Base-by-base conservation (phyloP, 2,797 vertebrate genomes). In the Smutsia gigantea region DNA sequence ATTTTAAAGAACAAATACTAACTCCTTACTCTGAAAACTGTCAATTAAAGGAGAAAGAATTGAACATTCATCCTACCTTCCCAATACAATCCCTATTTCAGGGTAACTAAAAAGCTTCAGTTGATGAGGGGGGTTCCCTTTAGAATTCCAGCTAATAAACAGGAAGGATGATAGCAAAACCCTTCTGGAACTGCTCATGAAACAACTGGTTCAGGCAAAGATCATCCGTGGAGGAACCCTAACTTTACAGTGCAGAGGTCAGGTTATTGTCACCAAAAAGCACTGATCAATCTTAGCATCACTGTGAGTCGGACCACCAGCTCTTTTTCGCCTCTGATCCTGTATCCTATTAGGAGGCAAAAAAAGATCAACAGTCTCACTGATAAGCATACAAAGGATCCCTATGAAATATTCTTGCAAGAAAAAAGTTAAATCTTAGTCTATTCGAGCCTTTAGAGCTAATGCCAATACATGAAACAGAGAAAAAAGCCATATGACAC, bases 1-100 rank as follows among this genome's bases (percentile, higher is more conserved):
- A 77, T 81, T 93, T 87, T 88, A 84, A 96, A 94, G 69, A 94
- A 42, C 23, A 89, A 93, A 96, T 27, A 53, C 63, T 39, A 81
- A 53, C 29, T 61, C 53, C 42, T 82, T 37, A 25, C 69, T 57
- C 37, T 68, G 37, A 57, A 95, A 96, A 77, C 63, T 49, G 39
- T 23, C 2, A 91, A 9, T 78, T 68, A n/a, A 57, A 72, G 31
- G 15, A 85, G 25, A 64, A 92, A 69, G 53, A 89, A 81, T 17
- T 19, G 13, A 66, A 66, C 17, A 57, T 31, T 90, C 66, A 75
- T 57, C n/a, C 31, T 19, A 49, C 6, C 6, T 92, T 94, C 64
- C 12, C 39, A 77, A 42, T n/a, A 59, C 8, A 64, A 57, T 75
- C 25, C 39, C 59, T 77, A 42, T 81, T 75, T 57, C 79, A 86